Evolutionary conservation across 2,888 invertebrate genomes (phyloP).

Genomic region (Hymenopus coronatus): DNA sequence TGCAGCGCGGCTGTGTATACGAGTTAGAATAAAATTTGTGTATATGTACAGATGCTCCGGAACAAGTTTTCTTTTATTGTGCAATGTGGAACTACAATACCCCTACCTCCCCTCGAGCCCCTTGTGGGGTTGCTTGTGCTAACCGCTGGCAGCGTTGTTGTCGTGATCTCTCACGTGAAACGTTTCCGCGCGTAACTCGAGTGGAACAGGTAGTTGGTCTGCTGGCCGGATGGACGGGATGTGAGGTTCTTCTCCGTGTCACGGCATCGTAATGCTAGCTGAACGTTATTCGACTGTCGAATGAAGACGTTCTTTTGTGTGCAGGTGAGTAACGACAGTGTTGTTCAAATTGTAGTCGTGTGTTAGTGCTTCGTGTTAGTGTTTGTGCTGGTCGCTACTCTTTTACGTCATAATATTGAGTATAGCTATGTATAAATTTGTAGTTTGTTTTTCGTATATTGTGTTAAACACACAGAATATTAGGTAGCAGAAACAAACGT

Average conservation of each 20-base stretch:
- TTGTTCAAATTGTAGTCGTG: not conserved
- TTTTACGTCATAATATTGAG: not conserved
- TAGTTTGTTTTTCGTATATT: not conserved
- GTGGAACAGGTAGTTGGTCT: not conserved
- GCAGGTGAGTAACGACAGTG: not conserved
- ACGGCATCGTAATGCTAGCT: not conserved
- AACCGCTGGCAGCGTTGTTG: slow-evolving; percentile 2
- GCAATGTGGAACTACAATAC: not conserved
- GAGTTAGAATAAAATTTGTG: no score
- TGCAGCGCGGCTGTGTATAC: no score
- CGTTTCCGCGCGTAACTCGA: not conserved
- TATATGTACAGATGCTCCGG: not conserved
- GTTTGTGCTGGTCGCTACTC: not conserved
- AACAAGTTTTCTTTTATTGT: not conserved
- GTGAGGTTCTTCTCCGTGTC: not conserved
- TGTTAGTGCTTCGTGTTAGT: not conserved
- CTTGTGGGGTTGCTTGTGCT: not conserved
- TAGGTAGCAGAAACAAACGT: not conserved
- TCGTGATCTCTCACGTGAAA: not conserved
- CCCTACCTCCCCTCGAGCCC: not conserved
- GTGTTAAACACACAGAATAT: no score
- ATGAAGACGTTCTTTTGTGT: not conserved
- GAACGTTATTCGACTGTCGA: not conserved
- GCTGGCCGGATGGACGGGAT: not conserved
- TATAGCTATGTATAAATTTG: not conserved